These are phyloP conservation scores for Acheta domesticus DNA, from an alignment of 2,888 invertebrate genomes.

Conservation along the genomic window DNA sequence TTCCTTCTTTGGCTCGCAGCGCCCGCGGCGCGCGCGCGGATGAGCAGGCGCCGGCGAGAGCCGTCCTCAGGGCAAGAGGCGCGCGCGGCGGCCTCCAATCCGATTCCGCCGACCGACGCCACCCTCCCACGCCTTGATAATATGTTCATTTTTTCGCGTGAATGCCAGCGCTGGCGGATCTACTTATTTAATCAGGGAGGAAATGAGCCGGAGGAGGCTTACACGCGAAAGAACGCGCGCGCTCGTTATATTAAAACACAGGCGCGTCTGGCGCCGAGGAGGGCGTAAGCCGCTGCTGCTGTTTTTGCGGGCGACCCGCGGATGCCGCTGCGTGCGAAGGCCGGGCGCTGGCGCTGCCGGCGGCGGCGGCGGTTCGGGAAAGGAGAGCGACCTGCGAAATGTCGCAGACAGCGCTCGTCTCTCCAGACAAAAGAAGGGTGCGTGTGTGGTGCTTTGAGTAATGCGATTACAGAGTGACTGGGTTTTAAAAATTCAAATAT, in stretches of 20 bases:
- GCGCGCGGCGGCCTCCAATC: not conserved
- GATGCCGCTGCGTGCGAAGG: too few species aligned
- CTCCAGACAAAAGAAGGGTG: too few species aligned
- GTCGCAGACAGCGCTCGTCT: too few species aligned
- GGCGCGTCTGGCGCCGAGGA: not conserved
- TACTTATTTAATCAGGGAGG: not conserved
- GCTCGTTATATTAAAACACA: not conserved
- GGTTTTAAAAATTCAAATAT: too few species aligned
- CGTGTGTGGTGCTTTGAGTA: too few species aligned
- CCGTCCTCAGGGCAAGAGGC: not conserved
- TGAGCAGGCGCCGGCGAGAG: not conserved
- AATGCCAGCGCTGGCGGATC: not conserved
- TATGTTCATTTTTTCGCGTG: not conserved
- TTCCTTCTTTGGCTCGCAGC: too few species aligned
- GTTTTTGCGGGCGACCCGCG: too few species aligned
- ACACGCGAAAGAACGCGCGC: slow-evolving; percentile 4
- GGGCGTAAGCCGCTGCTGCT: too few species aligned
- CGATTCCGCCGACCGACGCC: not conserved
- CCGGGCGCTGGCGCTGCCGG: too few species aligned
- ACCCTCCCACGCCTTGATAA: not conserved
- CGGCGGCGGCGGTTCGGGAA: too few species aligned
- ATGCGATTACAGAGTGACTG: too few species aligned
- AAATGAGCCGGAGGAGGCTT: not conserved
- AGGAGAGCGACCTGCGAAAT: too few species aligned
- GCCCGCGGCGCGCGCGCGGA: not conserved